Evolutionary conservation across 2,888 invertebrate genomes (phyloP).

Genomic region (Ormyrus nitidulus): DNA sequence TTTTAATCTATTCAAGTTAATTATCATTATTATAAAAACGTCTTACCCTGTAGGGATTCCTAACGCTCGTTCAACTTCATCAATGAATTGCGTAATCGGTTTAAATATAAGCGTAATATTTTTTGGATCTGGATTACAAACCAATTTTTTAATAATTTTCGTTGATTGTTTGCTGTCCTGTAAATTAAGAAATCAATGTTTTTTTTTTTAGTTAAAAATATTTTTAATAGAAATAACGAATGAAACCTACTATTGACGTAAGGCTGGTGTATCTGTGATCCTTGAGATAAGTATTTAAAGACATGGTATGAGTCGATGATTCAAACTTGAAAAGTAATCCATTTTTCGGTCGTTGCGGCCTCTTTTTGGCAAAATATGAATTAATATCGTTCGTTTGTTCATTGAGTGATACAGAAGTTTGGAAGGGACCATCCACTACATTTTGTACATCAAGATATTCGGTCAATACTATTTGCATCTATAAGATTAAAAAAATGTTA

Average conservation of each 20-base stretch:
- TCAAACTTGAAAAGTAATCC: slow-evolving; percentile 67
- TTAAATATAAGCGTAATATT: slow-evolving; percentile 88
- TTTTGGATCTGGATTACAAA: slow-evolving; percentile 86
- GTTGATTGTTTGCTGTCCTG: slow-evolving; percentile 63
- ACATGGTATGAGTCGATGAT: slow-evolving; percentile 78
- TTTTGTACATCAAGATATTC: slow-evolving; percentile 93
- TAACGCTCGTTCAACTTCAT: slow-evolving; percentile 86
- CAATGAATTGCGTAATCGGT: slow-evolving; percentile 88
- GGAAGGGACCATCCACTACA: slow-evolving; percentile 79
- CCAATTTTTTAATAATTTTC: slow-evolving; percentile 78
- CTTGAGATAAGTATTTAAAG: slow-evolving; percentile 68
- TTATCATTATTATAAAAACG: neutral
- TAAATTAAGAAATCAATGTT: slow-evolving; percentile 11
- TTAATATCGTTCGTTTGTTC: slow-evolving; percentile 78
- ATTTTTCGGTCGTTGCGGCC: slow-evolving; percentile 72
- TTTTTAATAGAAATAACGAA: slow-evolving; percentile 10
- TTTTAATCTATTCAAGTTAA: too few relatives aligned
- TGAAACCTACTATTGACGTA: slow-evolving; percentile 62
- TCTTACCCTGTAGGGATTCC: slow-evolving; percentile 78
- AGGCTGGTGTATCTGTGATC: slow-evolving; percentile 76
- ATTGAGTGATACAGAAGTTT: slow-evolving; percentile 75
- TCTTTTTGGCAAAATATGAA: slow-evolving; percentile 77
- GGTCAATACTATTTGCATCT: slow-evolving; percentile 89
- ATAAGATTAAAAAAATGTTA: slow-evolving; percentile 61
- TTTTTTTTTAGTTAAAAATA: neutral